Conservation (phyloP, 2,797 vertebrate species). For the Bovichtus variegatus region DNA sequence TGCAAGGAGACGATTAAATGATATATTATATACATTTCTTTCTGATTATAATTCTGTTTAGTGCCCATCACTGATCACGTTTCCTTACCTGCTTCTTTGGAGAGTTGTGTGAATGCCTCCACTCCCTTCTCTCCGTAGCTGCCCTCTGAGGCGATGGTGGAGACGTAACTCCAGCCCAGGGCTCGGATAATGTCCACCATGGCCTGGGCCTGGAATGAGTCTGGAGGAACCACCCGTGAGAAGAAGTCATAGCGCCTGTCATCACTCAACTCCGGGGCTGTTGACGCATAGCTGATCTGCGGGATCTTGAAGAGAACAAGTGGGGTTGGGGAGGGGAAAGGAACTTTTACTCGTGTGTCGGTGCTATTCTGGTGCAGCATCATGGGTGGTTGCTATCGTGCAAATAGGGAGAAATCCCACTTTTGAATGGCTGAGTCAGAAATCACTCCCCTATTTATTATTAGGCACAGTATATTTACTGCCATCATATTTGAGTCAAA, state of each 20-base stretch:
- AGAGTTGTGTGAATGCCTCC: conserved; percentile 98
- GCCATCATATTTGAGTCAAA: conserved; percentile 35
- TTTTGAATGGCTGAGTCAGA: conserved; percentile 26
- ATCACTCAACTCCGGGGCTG: conserved; percentile 97
- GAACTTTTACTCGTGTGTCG: conserved; percentile 42
- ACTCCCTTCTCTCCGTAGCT: conserved; percentile 99
- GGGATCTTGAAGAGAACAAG: conserved; percentile 89
- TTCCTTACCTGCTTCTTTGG: conserved; percentile 94
- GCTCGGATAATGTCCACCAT: conserved; percentile 98
- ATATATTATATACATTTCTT: neutral
- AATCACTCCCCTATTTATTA: conserved; percentile 29
- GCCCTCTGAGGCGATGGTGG: conserved; percentile 96
- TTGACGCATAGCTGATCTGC: conserved; percentile 98
- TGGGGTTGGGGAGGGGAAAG: conserved; percentile 5
- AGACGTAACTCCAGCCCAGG: conserved; percentile 97
- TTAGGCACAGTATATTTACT: conserved; percentile 21
- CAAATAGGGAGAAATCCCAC: conserved; percentile 30
- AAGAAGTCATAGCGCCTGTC: conserved; percentile 99
- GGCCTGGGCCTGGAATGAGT: conserved; percentile 99
- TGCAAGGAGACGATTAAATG: conserved; percentile 16
- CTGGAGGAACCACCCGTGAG: conserved; percentile 97
- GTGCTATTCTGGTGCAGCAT: conserved; percentile 35
- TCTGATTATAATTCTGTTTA: neutral
- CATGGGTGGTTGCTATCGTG: conserved; percentile 26
- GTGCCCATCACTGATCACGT: neutral